A percentile compares a stretch with the other conserved stretches of the same genome.
phyloP scores from a whole-genome alignment of 2,113 vertebrate genomes.

The Pseudorasbora parva region DNA sequence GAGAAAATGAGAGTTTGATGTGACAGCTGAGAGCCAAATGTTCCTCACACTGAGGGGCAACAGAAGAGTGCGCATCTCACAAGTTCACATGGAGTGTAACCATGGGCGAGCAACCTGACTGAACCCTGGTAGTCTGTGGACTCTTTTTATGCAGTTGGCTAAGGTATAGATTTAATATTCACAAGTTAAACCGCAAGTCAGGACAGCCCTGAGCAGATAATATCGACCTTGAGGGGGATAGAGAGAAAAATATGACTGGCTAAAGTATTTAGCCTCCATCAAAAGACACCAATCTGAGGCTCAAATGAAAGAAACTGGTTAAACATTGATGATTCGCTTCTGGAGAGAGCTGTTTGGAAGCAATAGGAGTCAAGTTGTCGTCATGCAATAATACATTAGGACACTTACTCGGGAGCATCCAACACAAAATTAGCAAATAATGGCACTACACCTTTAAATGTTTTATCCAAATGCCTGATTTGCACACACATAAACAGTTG shows the following conservation, averaged over 20 bases:
- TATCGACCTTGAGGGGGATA: background rate
- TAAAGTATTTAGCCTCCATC: background rate
- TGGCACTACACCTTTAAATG: background rate
- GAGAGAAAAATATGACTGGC: background rate
- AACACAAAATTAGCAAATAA: background rate
- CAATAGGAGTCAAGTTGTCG: background rate
- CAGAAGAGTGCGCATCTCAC: background rate
- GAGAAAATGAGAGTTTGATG: constrained; percentile 18
- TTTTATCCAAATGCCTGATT: background rate
- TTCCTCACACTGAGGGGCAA: background rate
- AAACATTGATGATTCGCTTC: background rate
- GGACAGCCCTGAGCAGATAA: constrained; percentile 1
- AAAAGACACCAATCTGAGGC: background rate
- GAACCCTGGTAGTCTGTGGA: background rate
- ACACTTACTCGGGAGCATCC: background rate
- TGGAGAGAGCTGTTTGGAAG: background rate
- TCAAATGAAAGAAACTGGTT: background rate
- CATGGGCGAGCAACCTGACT: background rate
- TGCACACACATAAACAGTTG: background rate
- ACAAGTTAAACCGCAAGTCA: constrained; percentile 2
- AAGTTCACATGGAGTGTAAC: background rate
- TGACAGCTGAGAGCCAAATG: constrained; percentile 13
- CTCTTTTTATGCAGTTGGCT: background rate
- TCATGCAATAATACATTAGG: background rate
- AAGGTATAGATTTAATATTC: constrained; percentile 7